These are phyloP conservation scores for Onychomys torridus DNA, from an alignment of 2,797 vertebrate species.

Conservation along the genomic window DNA sequence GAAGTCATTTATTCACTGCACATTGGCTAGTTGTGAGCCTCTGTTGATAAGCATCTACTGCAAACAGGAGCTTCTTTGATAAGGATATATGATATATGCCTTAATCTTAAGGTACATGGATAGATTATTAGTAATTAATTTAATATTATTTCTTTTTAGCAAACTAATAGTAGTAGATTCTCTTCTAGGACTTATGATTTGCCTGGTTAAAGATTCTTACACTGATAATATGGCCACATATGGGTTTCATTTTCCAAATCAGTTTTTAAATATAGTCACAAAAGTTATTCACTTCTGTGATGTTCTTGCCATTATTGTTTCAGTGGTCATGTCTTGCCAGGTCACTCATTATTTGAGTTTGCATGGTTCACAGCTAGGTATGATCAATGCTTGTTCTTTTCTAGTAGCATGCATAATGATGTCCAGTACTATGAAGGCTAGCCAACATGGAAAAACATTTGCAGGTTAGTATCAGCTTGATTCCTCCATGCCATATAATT, in stretches of 20 bases:
- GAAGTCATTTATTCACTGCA: background rate
- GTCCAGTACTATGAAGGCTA: background rate
- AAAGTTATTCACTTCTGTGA: no score
- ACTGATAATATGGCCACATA: background rate
- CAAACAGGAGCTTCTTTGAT: background rate
- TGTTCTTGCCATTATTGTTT: no score
- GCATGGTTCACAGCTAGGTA: background rate
- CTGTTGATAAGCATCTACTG: background rate
- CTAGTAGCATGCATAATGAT: background rate
- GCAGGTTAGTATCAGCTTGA: background rate
- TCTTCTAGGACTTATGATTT: background rate
- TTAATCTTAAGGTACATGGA: background rate
- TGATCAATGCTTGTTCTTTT: background rate
- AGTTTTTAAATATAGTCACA: background rate
- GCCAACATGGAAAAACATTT: background rate
- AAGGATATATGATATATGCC: no score
- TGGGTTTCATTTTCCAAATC: background rate
- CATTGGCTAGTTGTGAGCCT: background rate
- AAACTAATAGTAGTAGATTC: background rate
- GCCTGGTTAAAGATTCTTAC: background rate
- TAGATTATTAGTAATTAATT: background rate
- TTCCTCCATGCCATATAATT: no score
- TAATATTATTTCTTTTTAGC: background rate
- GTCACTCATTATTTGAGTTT: background rate
- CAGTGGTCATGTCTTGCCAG: background rate